A percentile compares a stretch with the other conserved stretches of the same genome.
phyloP scores from a whole-genome alignment of 2,797 vertebrate species.

The Picus viridis region DNA sequence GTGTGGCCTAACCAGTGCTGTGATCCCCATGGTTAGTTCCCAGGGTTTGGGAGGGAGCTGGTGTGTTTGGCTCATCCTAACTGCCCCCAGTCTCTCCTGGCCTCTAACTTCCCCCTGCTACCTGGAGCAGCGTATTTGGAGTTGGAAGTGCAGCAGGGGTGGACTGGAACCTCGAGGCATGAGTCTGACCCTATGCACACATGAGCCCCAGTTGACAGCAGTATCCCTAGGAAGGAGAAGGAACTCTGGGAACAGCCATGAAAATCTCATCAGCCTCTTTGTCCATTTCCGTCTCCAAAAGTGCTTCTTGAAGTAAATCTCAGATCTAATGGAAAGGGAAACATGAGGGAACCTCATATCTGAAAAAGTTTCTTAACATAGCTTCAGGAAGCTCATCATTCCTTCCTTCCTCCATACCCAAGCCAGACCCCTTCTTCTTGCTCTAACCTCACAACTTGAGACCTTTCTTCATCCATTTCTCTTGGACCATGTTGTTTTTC shows the following conservation, averaged over 20 bases:
- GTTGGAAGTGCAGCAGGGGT: not conserved
- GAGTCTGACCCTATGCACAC: not conserved
- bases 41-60: not conserved
- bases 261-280: not conserved
- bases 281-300: not conserved
- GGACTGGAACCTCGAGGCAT: not conserved
- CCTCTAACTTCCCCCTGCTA: not conserved
- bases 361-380: not conserved
- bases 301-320: not conserved
- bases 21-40: not conserved
- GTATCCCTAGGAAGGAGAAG: not conserved
- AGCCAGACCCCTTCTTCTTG: not conserved
- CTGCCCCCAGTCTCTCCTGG: accelerated
- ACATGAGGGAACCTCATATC: not conserved
- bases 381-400: not conserved
- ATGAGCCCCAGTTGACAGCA: not conserved
- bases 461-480: not conserved
- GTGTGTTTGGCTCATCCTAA: not conserved
- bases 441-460: not conserved
- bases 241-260: not conserved
- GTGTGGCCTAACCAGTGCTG: no score
- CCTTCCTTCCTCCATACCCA: not conserved
- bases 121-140: not conserved
- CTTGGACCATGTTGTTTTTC: not conserved
- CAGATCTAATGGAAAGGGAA: not conserved